Conservation (phyloP, 2,113 vertebrate genomes). For the Bolborhynchus lineola region DNA sequence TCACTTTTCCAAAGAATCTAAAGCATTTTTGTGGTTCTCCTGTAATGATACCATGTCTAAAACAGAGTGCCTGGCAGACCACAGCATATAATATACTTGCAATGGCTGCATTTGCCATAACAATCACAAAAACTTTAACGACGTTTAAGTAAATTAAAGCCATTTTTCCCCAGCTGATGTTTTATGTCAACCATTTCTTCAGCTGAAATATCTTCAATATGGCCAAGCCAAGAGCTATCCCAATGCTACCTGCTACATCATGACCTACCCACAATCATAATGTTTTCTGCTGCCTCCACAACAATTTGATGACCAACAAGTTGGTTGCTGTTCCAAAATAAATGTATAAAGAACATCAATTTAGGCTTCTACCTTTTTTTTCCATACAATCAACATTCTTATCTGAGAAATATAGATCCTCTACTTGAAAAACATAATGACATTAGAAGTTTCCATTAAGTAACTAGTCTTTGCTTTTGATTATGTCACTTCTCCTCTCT, state of each 20-base stretch:
- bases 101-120: not conserved
- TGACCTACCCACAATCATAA: not conserved
- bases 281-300: not conserved
- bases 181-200: not conserved
- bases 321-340: not conserved
- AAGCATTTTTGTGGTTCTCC: constrained; percentile 51
- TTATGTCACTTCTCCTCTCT: not conserved
- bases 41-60: constrained; percentile 42
- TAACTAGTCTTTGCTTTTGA: not conserved
- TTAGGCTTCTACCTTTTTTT: not conserved
- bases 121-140: not conserved
- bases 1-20: constrained; percentile 23
- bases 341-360: not conserved
- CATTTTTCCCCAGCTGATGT: not conserved
- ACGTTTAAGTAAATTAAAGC: not conserved
- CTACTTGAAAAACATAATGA: not conserved
- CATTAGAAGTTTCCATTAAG: not conserved
- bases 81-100: not conserved
- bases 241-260: not conserved
- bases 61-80: not conserved
- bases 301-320: not conserved
- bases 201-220: not conserved
- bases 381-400: not conserved
- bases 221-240: not conserved
- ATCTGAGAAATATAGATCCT: not conserved